Evolutionary conservation across 2,113 vertebrate genomes (phyloP).

Genomic region (Porphyrio hochstetteri): DNA sequence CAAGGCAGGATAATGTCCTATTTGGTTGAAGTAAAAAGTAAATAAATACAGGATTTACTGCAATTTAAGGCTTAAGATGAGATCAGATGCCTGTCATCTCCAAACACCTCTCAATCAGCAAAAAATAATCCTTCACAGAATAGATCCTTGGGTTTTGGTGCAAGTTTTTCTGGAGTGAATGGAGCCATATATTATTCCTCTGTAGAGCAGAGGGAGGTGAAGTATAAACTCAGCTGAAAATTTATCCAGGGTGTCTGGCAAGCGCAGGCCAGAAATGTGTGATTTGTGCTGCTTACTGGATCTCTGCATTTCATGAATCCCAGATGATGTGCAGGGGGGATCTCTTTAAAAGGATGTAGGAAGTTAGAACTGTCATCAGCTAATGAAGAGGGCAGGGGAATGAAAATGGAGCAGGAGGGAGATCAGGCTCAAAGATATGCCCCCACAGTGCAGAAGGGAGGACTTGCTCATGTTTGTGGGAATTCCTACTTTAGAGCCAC

Average conservation of each 20-base stretch:
- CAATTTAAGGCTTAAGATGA: constrained; percentile 45
- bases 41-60: constrained; percentile 32
- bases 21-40: constrained; percentile 56
- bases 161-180: not conserved
- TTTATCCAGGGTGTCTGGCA: constrained; percentile 41
- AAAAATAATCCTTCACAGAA: constrained; percentile 29
- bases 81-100: not conserved
- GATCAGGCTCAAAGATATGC: not conserved
- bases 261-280: not conserved
- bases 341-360: constrained; percentile 31
- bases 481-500: not conserved
- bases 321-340: not conserved
- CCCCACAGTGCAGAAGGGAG: accelerated
- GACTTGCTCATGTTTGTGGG: not conserved
- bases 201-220: constrained; percentile 24
- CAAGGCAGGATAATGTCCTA: not conserved
- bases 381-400: constrained; percentile 19
- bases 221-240: constrained; percentile 57
- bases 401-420: not conserved
- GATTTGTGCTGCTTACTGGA: constrained; percentile 37
- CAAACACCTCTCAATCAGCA: constrained; percentile 56
- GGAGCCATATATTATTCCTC: constrained; percentile 46
- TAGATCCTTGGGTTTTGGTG: not conserved
- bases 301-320: constrained; percentile 12
- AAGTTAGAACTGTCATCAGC: not conserved